Conservation (phyloP, 2,888 invertebrate genomes). For the Venusia cambrica region DNA sequence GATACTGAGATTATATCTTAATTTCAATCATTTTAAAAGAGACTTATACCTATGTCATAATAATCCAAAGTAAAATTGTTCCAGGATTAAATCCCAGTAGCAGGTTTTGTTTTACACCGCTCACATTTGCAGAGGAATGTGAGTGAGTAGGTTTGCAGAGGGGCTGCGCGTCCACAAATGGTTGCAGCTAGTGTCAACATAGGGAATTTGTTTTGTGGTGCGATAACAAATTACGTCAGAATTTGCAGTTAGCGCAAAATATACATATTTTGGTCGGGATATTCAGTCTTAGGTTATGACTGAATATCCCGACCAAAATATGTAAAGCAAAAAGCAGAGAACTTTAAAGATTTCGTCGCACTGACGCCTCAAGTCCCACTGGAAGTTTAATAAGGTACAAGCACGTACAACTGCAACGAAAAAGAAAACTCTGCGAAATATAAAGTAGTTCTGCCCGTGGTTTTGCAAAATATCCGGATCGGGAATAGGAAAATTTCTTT, state of each 20-base stretch:
- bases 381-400: constrained; percentile 30
- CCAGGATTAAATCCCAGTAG: constrained; percentile 14
- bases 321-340: constrained; percentile 21
- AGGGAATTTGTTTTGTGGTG: constrained; percentile 40
- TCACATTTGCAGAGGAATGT: constrained; percentile 42
- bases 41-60: constrained; percentile 12
- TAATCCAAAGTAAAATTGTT: constrained; percentile 17
- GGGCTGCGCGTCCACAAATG: constrained; percentile 44
- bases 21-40: no score
- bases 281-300: constrained; percentile 27
- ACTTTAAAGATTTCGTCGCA: constrained; percentile 28
- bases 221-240: constrained; percentile 43
- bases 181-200: constrained; percentile 41
- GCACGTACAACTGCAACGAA: constrained; percentile 26
- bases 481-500: constrained; percentile 18
- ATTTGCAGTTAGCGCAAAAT: constrained; percentile 37
- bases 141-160: constrained; percentile 44
- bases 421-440: constrained; percentile 22
- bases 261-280: no score
- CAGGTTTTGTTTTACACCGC: constrained; percentile 34
- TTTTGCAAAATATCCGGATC: constrained; percentile 26
- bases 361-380: constrained; percentile 15
- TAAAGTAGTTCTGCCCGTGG: constrained; percentile 25
- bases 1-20: no score
- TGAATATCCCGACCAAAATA: constrained; percentile 22